phyloP scores from a whole-genome alignment of 2,797 vertebrate genomes.

The Lates japonicus region DNA sequence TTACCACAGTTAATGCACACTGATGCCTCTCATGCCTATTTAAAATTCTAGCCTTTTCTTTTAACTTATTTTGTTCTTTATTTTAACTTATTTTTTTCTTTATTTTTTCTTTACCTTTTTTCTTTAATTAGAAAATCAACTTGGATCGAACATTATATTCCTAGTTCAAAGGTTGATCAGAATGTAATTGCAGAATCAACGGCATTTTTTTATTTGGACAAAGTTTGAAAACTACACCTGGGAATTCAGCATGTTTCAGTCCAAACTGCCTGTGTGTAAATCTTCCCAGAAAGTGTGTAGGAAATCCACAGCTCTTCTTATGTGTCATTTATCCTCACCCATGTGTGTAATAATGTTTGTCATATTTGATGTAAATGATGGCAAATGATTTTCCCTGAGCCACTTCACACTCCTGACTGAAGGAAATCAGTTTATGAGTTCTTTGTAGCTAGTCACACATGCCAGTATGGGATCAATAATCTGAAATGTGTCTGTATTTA shows the following conservation, averaged over 20 bases:
- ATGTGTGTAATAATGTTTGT: constrained; percentile 76
- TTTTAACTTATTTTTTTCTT: neutral
- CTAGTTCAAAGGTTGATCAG: constrained; percentile 43
- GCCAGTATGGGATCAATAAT: constrained; percentile 85
- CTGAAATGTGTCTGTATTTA: constrained; percentile 89
- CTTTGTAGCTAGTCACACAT: constrained; percentile 79
- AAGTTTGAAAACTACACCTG: constrained; percentile 71
- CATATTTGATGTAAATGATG: constrained; percentile 83
- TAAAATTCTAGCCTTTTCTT: constrained; percentile 35
- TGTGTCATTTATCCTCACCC: constrained; percentile 52
- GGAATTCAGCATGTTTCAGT: constrained; percentile 79
- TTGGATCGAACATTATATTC: constrained; percentile 23
- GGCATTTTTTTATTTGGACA: constrained; percentile 42
- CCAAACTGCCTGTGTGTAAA: constrained; percentile 71
- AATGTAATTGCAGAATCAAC: constrained; percentile 54
- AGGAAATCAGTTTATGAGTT: constrained; percentile 79
- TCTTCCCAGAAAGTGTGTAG: constrained; percentile 64
- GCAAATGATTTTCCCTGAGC: constrained; percentile 84
- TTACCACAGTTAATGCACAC: constrained; percentile 52
- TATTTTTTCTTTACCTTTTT: neutral
- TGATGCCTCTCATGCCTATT: constrained; percentile 63
- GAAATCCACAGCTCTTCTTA: constrained; percentile 67
- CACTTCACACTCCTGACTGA: constrained; percentile 80
- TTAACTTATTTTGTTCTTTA: constrained; percentile 17
- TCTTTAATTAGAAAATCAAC: neutral